These are phyloP conservation scores for Merodon equestris DNA, from an alignment of 2,888 invertebrate genomes.

Conservation along the genomic window DNA sequence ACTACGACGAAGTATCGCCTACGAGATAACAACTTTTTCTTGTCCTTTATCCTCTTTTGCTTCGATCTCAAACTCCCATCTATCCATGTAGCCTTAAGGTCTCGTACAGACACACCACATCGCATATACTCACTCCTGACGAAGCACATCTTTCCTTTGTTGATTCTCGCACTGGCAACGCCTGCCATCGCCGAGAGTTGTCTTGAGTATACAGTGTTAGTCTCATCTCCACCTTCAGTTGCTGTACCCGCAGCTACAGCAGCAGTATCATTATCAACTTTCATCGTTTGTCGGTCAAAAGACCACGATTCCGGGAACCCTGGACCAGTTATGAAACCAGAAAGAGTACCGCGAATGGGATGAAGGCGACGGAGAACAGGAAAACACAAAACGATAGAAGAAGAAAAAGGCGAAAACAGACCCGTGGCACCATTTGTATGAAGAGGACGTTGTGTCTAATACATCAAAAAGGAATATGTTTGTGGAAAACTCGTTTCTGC, in stretches of 20 bases:
- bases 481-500: constrained; percentile 48
- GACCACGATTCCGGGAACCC: constrained; percentile 76
- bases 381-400: constrained; percentile 41
- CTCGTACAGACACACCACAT: constrained; percentile 49
- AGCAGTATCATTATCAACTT: constrained; percentile 16
- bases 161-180: constrained; percentile 19
- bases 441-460: constrained; percentile 56
- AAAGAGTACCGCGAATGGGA: constrained; percentile 40
- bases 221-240: constrained; percentile 59
- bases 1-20: constrained; percentile 12
- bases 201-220: constrained; percentile 43
- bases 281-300: constrained; percentile 77
- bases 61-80: constrained; percentile 55
- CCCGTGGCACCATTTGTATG: constrained; percentile 45
- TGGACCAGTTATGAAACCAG: constrained; percentile 78
- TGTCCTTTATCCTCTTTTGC: no score
- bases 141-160: constrained; percentile 42
- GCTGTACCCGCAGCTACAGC: constrained; percentile 31
- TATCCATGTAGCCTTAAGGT: constrained; percentile 56
- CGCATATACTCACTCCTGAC: constrained; percentile 4
- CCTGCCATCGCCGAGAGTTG: no score
- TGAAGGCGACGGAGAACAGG: background rate
- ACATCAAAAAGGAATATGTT: constrained; percentile 58
- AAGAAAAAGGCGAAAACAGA: constrained; percentile 48
- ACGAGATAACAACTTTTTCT: constrained; percentile 51